Evolutionary conservation across 2,888 invertebrate species (phyloP), one percentile per base, ranked within the genome.

Genomic region (Chaetogeoica ovagalla): DNA sequence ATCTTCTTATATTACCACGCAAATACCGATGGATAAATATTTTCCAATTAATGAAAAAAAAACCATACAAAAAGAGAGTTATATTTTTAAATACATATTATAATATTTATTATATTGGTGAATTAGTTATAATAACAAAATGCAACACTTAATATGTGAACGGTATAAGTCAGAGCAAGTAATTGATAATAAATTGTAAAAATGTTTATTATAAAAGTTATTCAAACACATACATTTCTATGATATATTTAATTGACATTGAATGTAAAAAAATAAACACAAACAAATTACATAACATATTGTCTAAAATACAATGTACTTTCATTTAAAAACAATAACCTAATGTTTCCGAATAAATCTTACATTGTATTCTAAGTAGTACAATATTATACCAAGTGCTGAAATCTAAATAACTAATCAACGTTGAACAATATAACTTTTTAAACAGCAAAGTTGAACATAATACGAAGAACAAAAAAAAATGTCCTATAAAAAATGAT

Each of bases 161-260:
- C 21, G n/a, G 9, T 59, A 21, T 30, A 65, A 65, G 43, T 15
- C 43, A n/a, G 19, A 13, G 4, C 21, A 5, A 43, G n/a, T 13
- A 43, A 43, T 43, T 43, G 43, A 48, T 48, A 48, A 43, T 9
- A 11, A 19, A 55, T 37, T 48, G 52, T 23, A 23, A 55, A 3
- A 57, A 9, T 52, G 23, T 60, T 55, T 57, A 66, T 43, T n/a
- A 30, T 30, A 66, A 43, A 30, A 59, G 43, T 39, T 11, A 15
- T 55, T 39, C 65, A 57, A 17, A 57, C 21, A 3, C 43, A 43
- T 6, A 43, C 43, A 43, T 4, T 3, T 43, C 43, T 57, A 57
- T 60, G 21, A 72, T 19, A 23, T 15, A 76, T 68, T 75, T 57
- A 65, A 75, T 75, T 75, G 55, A 75, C 74, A 74, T 17, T 15